phyloP scores from a whole-genome alignment of 2,888 invertebrate species.

The Cyclophora albipunctata region DNA sequence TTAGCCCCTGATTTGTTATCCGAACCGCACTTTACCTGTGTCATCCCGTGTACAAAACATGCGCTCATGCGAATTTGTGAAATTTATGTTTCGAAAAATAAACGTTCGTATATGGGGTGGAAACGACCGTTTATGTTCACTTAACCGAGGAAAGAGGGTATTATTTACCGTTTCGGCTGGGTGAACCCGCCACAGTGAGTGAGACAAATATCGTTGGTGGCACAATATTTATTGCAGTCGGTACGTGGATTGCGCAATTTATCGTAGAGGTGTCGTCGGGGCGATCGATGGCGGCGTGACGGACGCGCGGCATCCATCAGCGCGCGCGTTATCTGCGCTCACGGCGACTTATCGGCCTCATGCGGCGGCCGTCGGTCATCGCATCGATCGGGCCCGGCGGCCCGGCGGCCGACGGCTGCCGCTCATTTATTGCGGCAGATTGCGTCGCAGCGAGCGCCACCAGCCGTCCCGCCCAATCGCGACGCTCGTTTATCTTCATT shows the following conservation, averaged over 20 bases:
- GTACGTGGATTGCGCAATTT: conserved; percentile 73
- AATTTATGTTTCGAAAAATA: conserved; percentile 74
- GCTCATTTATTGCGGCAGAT: conserved; percentile 55
- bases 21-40: conserved; percentile 33
- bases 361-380: conserved; percentile 17
- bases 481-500: conserved; percentile 82
- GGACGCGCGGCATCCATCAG: conserved; percentile 67
- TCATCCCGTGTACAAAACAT: conserved; percentile 40
- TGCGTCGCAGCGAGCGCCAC: conserved; percentile 51
- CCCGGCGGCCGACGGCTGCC: conserved; percentile 23
- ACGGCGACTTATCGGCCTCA: conserved; percentile 61
- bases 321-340: conserved; percentile 69
- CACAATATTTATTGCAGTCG: conserved; percentile 72
- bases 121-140: conserved; percentile 76
- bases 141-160: conserved; percentile 75
- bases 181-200: conserved; percentile 72
- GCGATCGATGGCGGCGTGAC: conserved; percentile 67
- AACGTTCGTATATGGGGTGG: conserved; percentile 75
- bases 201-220: conserved; percentile 70
- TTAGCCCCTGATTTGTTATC: conserved; percentile 19
- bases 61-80: conserved; percentile 60
- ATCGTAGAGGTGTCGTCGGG: conserved; percentile 69
- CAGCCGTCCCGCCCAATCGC: conserved; percentile 76
- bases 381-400: conserved; percentile 25
- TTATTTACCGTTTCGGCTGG: conserved; percentile 75